A percentile compares a stretch with the other conserved stretches of the same genome.
These are phyloP conservation scores for Spheniscus humboldti DNA, from an alignment of 2,797 vertebrate genomes.

Conservation along the genomic window DNA sequence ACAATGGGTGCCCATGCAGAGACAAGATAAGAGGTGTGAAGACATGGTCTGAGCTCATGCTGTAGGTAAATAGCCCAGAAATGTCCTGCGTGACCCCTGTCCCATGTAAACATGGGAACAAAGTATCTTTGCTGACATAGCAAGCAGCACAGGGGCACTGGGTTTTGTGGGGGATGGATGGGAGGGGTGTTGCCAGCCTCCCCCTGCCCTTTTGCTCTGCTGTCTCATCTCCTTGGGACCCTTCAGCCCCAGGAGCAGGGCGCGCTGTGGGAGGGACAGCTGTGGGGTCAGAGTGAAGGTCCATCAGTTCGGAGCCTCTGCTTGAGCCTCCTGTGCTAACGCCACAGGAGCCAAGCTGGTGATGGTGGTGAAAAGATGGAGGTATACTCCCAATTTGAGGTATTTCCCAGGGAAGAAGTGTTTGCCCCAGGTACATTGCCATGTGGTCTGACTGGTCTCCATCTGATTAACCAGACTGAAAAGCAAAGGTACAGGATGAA, in stretches of 20 bases:
- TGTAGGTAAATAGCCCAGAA: not conserved
- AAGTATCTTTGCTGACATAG: not conserved
- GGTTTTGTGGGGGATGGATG: not conserved
- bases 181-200: not conserved
- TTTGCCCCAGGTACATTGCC: not conserved
- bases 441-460: not conserved
- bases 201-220: not conserved
- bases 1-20: not conserved
- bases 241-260: not conserved
- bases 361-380: not conserved
- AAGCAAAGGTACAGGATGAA: not conserved
- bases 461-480: not conserved
- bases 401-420: not conserved
- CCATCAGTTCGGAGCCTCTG: not conserved
- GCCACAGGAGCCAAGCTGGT: no score
- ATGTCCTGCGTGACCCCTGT: not conserved
- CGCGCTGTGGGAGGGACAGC: not conserved
- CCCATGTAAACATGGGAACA: not conserved
- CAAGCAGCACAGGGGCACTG: not conserved
- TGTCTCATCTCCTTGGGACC: not conserved
- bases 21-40: not conserved
- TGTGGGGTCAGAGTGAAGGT: no score
- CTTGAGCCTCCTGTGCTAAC: no score
- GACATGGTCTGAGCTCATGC: not conserved
- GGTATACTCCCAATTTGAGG: not conserved